Base-by-base conservation (phyloP, 2,797 vertebrate genomes). In the Gadopsis marmoratus region DNA sequence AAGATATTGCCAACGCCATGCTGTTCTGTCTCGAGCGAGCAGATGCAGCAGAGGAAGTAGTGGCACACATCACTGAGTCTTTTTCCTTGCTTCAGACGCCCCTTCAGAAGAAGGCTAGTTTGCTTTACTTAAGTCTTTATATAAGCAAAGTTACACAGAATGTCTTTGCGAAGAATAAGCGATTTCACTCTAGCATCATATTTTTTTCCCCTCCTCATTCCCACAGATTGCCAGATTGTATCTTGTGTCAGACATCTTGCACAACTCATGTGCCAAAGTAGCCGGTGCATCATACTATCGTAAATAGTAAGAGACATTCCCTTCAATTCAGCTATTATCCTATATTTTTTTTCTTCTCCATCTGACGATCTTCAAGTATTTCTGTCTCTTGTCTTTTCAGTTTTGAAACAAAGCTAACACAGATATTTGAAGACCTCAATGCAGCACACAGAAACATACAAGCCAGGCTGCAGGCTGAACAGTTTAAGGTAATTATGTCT, bases 251-350 rank as follows among this genome's bases (percentile, higher is more conserved):
- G 96, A 96, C 78, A 90, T 96, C 77, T 90, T 96, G 75, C 93
- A 96, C 90, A 96, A 96, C 86, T 96, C 95, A 0, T 95, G 95
- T 87, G 96, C 96, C 88, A 96, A 96, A 95, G 96, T 96, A 39
- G 90, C 95, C 7, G 94, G 95, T 63, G 96, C 96, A 4, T 96
- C 96, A 3, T 96, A 96, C 91, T 96, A 96, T 85, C 93, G 96
- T 41, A 96, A 96, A 96, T 96, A 94, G 96, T 96, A 93, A 95
- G 95, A 68, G 21, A 41, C 29, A 6, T 69, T 51, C 31, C 39
- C 62, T 68, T 68, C 45, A 23, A 0, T 23, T 60, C 23, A 26
- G 5, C 39, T 56, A 45, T 41, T 1, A 19, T 29, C 1, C 5
- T 17, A 0, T 17, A 0, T 55, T 56, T 45, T 9, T 26, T 61